Evolutionary conservation across 53 echinoderm and acorn worm genomes (phyloP), one percentile per base, ranked within the genome.

Genomic region (Patiria pectinifera): DNA sequence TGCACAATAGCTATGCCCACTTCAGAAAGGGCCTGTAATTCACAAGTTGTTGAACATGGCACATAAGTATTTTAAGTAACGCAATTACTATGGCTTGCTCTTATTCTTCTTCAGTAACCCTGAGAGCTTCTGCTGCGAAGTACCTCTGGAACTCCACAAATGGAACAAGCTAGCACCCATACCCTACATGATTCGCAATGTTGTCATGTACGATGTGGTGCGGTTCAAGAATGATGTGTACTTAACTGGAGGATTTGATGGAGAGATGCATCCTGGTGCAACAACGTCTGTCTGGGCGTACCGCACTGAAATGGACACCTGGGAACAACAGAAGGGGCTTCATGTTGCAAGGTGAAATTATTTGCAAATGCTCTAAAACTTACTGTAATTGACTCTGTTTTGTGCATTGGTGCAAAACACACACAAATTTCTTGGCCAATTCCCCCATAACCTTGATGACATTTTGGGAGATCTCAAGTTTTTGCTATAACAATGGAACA

Each of bases 171-270:
- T 92, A 11, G 84, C 95, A 11, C 87, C 89, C 24, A 86, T 96
- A 85, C 95, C 96, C 0, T 92, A 92, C 91, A 76, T 85, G 11
- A 47, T 96, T 46, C 85, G 92, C 16, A 95, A 90, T 61, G 94
- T 92, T 7, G 96, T 95, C 66, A 96, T 96, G 96, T 96, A 96
- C 80, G 95, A 93, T 78, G 93, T 93, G 19, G 86, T 90, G 18
- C 80, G 80, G 21, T 95, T 83, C 78, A 85, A 82, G 61, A 96
- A 96, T 49, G 94, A 92, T 48, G 92, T 96, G 79, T 96, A 92
- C 79, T 61, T 96, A 46, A 95, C 95, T 0, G 96, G 95, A 6
- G 96, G 96, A 16, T 96, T 90, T 84, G 95, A 95, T 14, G 95
- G 96, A 3, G 89, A 94, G 62, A 58, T 15, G 44, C 80, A 86